Percentiles rank a stretch among this genome's conserved stretches.
These are phyloP conservation scores for Alethe diademata DNA, from an alignment of 2,113 vertebrate species.

Conservation along the genomic window DNA sequence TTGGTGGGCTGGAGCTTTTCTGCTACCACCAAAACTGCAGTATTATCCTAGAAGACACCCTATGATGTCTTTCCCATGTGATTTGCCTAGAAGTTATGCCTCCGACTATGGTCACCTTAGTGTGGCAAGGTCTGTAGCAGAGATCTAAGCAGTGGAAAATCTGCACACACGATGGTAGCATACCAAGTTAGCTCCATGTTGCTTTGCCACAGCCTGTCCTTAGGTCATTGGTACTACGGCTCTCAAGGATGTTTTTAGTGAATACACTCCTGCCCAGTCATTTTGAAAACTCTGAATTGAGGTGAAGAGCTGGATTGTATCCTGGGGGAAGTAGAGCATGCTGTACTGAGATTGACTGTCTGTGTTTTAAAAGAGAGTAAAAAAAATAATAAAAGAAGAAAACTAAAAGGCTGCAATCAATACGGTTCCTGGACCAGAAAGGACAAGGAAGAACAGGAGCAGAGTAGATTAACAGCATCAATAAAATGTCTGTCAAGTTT, in stretches of 20 bases:
- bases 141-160: not conserved
- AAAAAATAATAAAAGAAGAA: not conserved
- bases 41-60: not conserved
- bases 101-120: not conserved
- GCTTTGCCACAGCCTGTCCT: not conserved
- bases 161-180: not conserved
- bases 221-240: not conserved
- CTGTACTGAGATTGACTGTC: not conserved
- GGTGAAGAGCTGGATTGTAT: not conserved
- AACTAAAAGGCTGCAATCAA: not conserved
- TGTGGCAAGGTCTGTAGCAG: not conserved
- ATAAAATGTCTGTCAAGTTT: not conserved
- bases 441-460: not conserved
- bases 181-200: not conserved
- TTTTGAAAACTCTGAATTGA: not conserved
- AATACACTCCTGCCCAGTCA: not conserved
- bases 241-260: not conserved
- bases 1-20: not conserved
- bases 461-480: not conserved
- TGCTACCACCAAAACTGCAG: not conserved
- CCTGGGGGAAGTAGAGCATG: not conserved
- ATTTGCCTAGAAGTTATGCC: not conserved
- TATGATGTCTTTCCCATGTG: not conserved
- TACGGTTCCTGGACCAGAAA: not conserved
- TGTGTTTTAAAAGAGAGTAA: not conserved